These are phyloP conservation scores for Dryomyza anilis DNA, from an alignment of 2,888 invertebrate genomes.

Conservation along the genomic window DNA sequence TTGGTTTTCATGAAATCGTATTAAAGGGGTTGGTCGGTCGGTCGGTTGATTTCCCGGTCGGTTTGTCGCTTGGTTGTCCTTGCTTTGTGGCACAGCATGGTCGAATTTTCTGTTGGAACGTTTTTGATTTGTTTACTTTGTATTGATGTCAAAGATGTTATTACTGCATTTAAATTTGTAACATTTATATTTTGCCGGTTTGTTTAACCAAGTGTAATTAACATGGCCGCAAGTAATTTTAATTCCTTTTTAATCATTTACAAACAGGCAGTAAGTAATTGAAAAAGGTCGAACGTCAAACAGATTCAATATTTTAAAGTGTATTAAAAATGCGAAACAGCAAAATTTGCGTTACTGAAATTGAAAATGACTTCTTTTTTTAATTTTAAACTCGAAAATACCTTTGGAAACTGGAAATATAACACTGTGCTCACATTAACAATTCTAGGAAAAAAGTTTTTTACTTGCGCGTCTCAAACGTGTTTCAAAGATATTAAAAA, in stretches of 20 bases:
- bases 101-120: neutral
- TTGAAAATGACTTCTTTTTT: too few species aligned
- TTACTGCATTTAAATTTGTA: conserved; percentile 34
- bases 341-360: too few species aligned
- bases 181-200: conserved; percentile 34
- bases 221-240: conserved; percentile 31
- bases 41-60: neutral
- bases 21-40: neutral
- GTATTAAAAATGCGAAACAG: too few species aligned
- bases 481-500: too few species aligned
- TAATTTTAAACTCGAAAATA: too few species aligned
- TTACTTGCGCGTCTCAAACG: too few species aligned
- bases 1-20: conserved; percentile 30
- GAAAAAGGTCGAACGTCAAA: too few species aligned
- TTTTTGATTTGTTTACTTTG: conserved; percentile 17
- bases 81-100: neutral
- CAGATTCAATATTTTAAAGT: too few species aligned
- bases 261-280: too few species aligned
- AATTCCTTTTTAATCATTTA: conserved; percentile 26
- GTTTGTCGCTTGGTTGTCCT: neutral
- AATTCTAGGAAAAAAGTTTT: too few species aligned
- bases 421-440: too few species aligned
- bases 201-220: conserved; percentile 42
- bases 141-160: conserved; percentile 37
- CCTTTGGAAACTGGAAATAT: too few species aligned